A percentile compares a stretch with the other conserved stretches of the same genome.
These are phyloP conservation scores for Abscondita cerata DNA, from an alignment of 2,888 invertebrate species.

Conservation along the genomic window DNA sequence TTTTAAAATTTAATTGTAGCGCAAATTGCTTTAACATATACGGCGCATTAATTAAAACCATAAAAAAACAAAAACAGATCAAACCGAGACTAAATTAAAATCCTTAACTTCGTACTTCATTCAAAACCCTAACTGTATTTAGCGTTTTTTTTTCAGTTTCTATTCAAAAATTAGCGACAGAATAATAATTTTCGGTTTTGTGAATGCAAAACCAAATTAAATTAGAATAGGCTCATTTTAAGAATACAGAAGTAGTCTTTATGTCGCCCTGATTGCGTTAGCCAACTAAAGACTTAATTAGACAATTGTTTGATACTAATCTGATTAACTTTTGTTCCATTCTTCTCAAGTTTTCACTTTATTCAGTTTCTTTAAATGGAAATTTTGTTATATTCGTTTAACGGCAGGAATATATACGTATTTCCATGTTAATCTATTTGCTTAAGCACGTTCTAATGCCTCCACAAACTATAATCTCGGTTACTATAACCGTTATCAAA, in stretches of 20 bases:
- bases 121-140: constrained; percentile 22
- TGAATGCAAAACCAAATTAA: constrained; percentile 42
- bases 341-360: constrained; percentile 44
- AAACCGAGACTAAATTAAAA: constrained; percentile 26
- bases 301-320: constrained; percentile 56
- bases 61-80: constrained; percentile 27
- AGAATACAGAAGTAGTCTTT: constrained; percentile 42
- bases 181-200: constrained; percentile 40
- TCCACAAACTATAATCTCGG: too few species aligned
- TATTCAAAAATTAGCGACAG: constrained; percentile 27
- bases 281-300: constrained; percentile 53
- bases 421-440: constrained; percentile 37
- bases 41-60: constrained; percentile 18
- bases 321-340: constrained; percentile 53
- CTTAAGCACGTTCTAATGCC: constrained; percentile 10
- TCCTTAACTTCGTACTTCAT: constrained; percentile 21
- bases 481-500: too few species aligned
- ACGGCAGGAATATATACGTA: constrained; percentile 46
- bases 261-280: constrained; percentile 45
- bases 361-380: constrained; percentile 28
- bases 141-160: constrained; percentile 17
- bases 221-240: constrained; percentile 37
- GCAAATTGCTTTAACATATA: constrained; percentile 28
- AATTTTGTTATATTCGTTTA: constrained; percentile 29
- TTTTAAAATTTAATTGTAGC: constrained; percentile 32